These are phyloP conservation scores for Apotomis capreana DNA, from an alignment of 2,888 invertebrate species.

Conservation along the genomic window DNA sequence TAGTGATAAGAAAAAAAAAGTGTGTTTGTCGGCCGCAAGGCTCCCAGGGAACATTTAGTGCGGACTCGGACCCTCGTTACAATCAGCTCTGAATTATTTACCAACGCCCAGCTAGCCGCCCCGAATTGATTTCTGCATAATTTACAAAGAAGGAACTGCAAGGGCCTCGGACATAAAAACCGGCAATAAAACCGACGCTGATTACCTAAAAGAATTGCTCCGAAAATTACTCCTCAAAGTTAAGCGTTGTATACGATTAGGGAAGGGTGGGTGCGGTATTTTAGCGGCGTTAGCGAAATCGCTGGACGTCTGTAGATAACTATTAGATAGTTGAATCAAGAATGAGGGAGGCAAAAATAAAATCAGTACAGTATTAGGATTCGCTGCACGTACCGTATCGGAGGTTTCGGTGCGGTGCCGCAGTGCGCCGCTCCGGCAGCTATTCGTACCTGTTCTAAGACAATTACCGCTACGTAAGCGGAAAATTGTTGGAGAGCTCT, in stretches of 20 bases:
- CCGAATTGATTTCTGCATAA: conserved; percentile 80
- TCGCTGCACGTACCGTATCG: conserved; percentile 77
- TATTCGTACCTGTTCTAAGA: conserved; percentile 74
- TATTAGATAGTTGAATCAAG: conserved; percentile 78
- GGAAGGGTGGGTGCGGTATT: conserved; percentile 18
- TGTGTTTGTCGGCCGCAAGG: conserved; percentile 66
- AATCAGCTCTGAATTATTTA: conserved; percentile 80
- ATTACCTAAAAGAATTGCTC: conserved; percentile 52
- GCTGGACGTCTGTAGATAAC: conserved; percentile 66
- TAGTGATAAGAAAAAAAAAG: conserved; percentile 51
- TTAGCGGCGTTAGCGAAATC: conserved; percentile 50
- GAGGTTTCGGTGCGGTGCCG: conserved; percentile 73
- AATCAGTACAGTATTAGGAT: conserved; percentile 79
- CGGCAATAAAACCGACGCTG: conserved; percentile 58
- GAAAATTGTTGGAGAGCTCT: conserved; percentile 77
- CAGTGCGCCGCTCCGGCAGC: conserved; percentile 71
- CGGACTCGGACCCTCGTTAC: conserved; percentile 75
- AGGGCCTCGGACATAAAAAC: conserved; percentile 61
- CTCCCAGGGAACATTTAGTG: conserved; percentile 72
- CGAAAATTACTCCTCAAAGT: conserved; percentile 46
- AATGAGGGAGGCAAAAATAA: conserved; percentile 76
- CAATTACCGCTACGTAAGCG: conserved; percentile 81
- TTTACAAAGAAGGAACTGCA: conserved; percentile 69
- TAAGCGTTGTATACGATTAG: conserved; percentile 42
- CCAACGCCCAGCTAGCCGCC: conserved; percentile 68